Conservation (phyloP, 2,113 vertebrate species). For the Eclectus roratus region DNA sequence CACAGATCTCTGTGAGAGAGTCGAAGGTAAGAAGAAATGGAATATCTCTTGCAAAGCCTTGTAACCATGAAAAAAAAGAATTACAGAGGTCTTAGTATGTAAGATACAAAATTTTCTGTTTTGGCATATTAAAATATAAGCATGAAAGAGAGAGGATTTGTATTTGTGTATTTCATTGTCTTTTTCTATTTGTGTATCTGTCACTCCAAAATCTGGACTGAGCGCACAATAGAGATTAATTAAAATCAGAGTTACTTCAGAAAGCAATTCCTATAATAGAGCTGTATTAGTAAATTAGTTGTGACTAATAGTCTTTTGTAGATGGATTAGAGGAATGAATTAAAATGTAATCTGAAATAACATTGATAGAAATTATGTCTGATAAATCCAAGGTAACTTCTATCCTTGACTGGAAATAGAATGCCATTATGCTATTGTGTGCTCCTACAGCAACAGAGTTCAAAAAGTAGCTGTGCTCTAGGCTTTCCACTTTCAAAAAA, state of each 20-base stretch:
- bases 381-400: conserved; percentile 53
- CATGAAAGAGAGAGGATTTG: conserved; percentile 47
- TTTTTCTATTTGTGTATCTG: conserved; percentile 71
- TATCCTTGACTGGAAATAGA: conserved; percentile 12
- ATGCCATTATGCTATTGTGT: conserved; percentile 10
- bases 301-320: conserved; percentile 71
- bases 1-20: neutral
- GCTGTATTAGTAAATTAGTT: conserved; percentile 77
- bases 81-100: conserved; percentile 27
- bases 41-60: conserved; percentile 21
- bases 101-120: conserved; percentile 46
- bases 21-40: neutral
- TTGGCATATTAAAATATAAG: conserved; percentile 6
- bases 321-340: conserved; percentile 77
- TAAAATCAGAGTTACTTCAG: conserved; percentile 77
- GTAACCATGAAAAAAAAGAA: conserved; percentile 19
- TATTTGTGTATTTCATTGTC: conserved; percentile 66
- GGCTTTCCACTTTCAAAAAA: neutral
- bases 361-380: conserved; percentile 50
- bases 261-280: conserved; percentile 69
- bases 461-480: conserved; percentile 9
- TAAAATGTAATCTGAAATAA: conserved; percentile 72
- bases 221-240: conserved; percentile 71
- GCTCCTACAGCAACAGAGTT: neutral
- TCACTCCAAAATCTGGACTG: conserved; percentile 68